These are phyloP conservation scores for Euzophera pinguis DNA, from an alignment of 2,888 invertebrate genomes.

Conservation along the genomic window DNA sequence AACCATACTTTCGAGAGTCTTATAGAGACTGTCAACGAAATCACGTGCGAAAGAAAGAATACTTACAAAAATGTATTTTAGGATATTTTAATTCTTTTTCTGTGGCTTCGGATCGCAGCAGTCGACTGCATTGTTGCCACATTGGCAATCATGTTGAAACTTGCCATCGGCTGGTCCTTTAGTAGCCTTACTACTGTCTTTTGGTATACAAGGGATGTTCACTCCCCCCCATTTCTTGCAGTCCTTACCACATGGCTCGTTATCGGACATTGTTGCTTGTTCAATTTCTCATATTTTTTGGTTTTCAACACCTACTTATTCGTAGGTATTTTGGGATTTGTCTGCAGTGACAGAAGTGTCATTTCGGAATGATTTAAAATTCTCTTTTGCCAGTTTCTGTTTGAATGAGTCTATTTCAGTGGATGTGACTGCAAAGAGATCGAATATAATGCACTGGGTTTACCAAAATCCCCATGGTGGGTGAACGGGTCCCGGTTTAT, in stretches of 20 bases:
- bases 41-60: background rate
- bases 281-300: background rate
- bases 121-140: background rate
- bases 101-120: background rate
- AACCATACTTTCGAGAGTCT: too few relatives aligned
- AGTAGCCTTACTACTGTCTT: background rate
- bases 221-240: constrained; percentile 31
- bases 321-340: background rate
- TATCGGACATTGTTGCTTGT: constrained; percentile 29
- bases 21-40: too few relatives aligned
- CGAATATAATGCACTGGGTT: too few relatives aligned
- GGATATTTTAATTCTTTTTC: background rate
- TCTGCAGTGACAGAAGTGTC: background rate
- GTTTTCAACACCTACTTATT: too few relatives aligned
- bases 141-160: background rate
- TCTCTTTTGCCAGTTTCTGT: too few relatives aligned
- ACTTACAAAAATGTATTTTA: background rate
- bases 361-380: too few relatives aligned
- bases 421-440: too few relatives aligned
- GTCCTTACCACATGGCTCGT: constrained; percentile 23
- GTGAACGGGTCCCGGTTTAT: too few relatives aligned
- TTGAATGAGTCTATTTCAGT: too few relatives aligned
- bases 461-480: too few relatives aligned
- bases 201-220: constrained; percentile 27
- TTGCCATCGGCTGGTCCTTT: background rate